Percentiles rank a stretch among this genome's conserved stretches.
These are phyloP conservation scores for Xanthorhoe spadicearia DNA, from an alignment of 2,888 invertebrate species.

Conservation along the genomic window DNA sequence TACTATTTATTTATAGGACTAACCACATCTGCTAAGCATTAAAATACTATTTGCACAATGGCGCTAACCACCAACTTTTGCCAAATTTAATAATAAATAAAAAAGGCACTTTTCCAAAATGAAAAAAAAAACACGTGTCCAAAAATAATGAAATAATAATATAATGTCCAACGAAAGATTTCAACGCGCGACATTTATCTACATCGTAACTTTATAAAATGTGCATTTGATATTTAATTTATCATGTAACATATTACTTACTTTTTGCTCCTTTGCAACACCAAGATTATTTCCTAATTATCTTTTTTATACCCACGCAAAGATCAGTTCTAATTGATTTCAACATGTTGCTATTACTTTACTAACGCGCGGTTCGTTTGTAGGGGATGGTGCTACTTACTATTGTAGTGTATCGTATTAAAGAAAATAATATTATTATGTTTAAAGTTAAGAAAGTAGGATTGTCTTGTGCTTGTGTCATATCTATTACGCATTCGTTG, in stretches of 20 bases:
- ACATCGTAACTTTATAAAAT: conserved; percentile 10
- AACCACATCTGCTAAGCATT: not conserved
- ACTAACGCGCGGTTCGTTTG: conserved; percentile 2
- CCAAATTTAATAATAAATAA: not conserved
- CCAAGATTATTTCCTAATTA: conserved; percentile 27
- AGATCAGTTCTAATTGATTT: conserved; percentile 38
- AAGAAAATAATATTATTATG: conserved; percentile 51
- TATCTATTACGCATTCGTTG: conserved; percentile 74
- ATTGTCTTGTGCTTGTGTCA: conserved; percentile 76
- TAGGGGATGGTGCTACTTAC: not conserved
- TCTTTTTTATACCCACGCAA: conserved; percentile 27
- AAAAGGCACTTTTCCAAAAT: not conserved
- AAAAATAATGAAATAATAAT: not conserved
- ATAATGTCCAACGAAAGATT: not conserved
- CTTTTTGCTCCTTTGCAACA: conserved; percentile 29
- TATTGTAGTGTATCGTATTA: too few species aligned
- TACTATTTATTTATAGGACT: not conserved
- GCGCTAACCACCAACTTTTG: not conserved
- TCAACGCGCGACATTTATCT: conserved; percentile 1
- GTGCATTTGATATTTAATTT: conserved; percentile 23
- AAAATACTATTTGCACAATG: not conserved
- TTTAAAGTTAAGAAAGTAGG: conserved; percentile 56
- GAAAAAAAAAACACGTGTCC: not conserved
- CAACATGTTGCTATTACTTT: conserved; percentile 21
- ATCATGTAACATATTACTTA: conserved; percentile 23